Evolutionary conservation across 2,113 vertebrate genomes (phyloP), one percentile per base, ranked within the genome.

Genomic region (Hippopotamus amphibius): DNA sequence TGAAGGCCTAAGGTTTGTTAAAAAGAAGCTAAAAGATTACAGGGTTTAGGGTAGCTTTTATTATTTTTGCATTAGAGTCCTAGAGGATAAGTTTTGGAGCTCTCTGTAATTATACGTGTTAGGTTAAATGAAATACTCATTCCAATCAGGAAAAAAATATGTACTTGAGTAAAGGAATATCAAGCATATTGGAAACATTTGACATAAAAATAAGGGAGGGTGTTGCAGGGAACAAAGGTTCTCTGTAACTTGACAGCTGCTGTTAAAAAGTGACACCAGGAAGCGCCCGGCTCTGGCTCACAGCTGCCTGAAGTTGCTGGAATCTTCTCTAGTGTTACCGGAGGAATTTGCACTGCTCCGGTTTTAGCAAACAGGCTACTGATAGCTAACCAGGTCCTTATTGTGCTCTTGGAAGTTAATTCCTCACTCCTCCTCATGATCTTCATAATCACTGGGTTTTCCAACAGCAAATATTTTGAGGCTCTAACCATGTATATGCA

Each of bases 211-310:
- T 93, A 87, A 86, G 65, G 53, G 79, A 83, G 95, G 57, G 48
- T 68, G n/a, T 96, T 97, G 74, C n/a, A 37, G 80, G 95, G 97
- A 98, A 98, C 98, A 98, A 97, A 98, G 96, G 72, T 96, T 96
- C 95, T 97, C 96, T 98, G 96, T 98, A 93, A 83, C 79, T 77
- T 95, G 96, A 91, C 98, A 98, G 98, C 98, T 97, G 98, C 96
- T 93, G 79, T 92, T 90, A 77, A 94, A 88, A 87, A 97, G 93
- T 80, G 74, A 88, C 69, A 77, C 46, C 55, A 94, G 95, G 88
- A 94, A 66, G 95, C 90, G n/a, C 77, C 59, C 22, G 3, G 53
- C 90, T 80, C 74, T 69, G 93, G 95, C 76, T 33, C 81, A 55
- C 98, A 98, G 98, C 97, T 98, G 98, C 96, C 93, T 46, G 65